A percentile compares a stretch with the other conserved stretches of the same genome.
phyloP scores from a whole-genome alignment of 2,888 invertebrate genomes.

The Hydropsyche betteni region DNA sequence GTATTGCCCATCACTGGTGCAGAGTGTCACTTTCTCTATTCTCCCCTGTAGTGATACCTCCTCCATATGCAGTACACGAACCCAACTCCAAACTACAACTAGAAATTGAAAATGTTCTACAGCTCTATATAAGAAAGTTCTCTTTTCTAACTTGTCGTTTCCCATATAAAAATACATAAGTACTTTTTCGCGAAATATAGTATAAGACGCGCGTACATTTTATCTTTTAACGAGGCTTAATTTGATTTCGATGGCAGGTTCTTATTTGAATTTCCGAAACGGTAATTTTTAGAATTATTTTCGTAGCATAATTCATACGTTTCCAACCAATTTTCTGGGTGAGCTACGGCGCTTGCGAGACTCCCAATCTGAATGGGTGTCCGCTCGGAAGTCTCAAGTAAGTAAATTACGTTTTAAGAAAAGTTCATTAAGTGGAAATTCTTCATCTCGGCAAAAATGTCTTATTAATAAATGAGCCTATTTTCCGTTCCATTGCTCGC shows the following conservation, averaged over 20 bases:
- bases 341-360: background rate
- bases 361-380: constrained; percentile 7
- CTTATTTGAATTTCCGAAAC: too few species aligned
- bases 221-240: too few species aligned
- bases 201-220: too few species aligned
- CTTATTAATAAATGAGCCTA: constrained; percentile 50
- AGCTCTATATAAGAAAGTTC: constrained; percentile 3
- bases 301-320: too few species aligned
- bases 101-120: constrained; percentile 29
- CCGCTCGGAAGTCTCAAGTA: constrained; percentile 25
- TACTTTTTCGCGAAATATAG: too few species aligned
- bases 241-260: too few species aligned
- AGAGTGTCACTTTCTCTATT: constrained; percentile 27
- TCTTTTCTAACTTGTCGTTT: too few species aligned
- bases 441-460: constrained; percentile 40
- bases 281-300: too few species aligned
- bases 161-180: too few species aligned
- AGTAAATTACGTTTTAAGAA: constrained; percentile 39
- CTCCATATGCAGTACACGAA: constrained; percentile 28
- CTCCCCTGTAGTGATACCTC: background rate
- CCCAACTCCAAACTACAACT: constrained; percentile 23
- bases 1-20: constrained; percentile 24
- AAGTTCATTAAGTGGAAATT: constrained; percentile 42
- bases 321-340: constrained; percentile 25
- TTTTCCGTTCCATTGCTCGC: constrained; percentile 50